Evolutionary conservation across 2,797 vertebrate genomes (phyloP).

Genomic region (Aplochiton taeniatus): DNA sequence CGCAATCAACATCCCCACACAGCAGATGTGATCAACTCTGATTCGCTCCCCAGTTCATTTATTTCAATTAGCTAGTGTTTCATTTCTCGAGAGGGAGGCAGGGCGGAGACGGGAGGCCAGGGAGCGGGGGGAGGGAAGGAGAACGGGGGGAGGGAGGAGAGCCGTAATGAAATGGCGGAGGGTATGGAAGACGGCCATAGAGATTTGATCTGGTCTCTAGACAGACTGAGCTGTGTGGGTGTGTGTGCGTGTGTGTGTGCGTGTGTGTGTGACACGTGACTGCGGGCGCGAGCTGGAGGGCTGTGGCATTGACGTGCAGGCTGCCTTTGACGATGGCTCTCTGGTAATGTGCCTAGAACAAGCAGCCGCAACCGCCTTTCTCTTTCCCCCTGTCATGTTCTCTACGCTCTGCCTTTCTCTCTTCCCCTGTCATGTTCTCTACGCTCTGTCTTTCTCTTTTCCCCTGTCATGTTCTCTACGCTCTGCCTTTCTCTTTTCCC

Average conservation of each 20-base stretch:
- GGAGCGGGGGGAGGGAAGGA: conserved; percentile 14
- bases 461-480: too few species aligned
- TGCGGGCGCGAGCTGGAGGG: background rate
- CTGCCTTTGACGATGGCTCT: conserved; percentile 7
- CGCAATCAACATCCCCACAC: conserved; percentile 63
- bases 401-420: background rate
- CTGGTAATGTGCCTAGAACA: background rate
- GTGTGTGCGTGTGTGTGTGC: background rate
- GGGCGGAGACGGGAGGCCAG: conserved; percentile 28
- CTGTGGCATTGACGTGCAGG: background rate
- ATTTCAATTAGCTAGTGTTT: conserved; percentile 74
- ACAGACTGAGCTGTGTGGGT: conserved; percentile 26
- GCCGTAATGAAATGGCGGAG: conserved; percentile 46
- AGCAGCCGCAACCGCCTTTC: background rate
- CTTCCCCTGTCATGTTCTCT: background rate
- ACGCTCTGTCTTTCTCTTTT: too few species aligned
- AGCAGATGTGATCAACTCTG: conserved; percentile 64
- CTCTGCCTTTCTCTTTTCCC: background rate
- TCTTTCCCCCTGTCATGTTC: background rate
- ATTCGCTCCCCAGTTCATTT: conserved; percentile 70
- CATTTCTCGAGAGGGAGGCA: conserved; percentile 49
- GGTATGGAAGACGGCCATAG: conserved; percentile 39
- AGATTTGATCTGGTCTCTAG: conserved; percentile 41
- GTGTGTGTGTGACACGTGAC: too few species aligned
- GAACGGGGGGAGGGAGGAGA: conserved; percentile 28